phyloP scores from a whole-genome alignment of 1,140 invertebrate genomes.

The Odontomachus brunneus region DNA sequence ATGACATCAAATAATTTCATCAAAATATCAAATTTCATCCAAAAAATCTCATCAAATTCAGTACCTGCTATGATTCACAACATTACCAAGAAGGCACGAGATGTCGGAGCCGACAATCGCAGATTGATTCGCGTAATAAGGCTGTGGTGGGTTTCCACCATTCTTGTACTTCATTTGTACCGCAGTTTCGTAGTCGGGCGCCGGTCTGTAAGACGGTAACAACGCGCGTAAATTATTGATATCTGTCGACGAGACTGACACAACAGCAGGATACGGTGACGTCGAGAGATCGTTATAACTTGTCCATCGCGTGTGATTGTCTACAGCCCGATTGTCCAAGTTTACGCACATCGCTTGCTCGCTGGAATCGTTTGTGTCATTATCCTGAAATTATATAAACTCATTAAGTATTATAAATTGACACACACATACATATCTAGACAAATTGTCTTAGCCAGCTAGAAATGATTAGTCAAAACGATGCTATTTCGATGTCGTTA shows the following conservation, averaged over 20 bases:
- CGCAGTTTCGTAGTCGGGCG: constrained; percentile 97
- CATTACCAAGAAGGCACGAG: constrained; percentile 80
- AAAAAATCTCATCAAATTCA: constrained; percentile 64
- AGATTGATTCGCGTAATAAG: constrained; percentile 84
- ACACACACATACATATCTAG: too few species aligned
- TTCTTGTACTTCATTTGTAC: constrained; percentile 92
- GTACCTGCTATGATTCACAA: constrained; percentile 82
- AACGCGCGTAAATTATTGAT: constrained; percentile 88
- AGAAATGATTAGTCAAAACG: too few species aligned
- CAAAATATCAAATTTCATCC: too few species aligned
- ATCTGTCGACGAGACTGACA: constrained; percentile 83
- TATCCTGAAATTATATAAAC: constrained; percentile 72
- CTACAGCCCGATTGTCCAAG: constrained; percentile 78
- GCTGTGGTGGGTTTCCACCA: constrained; percentile 79
- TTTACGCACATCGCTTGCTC: constrained; percentile 82
- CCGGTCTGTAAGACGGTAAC: constrained; percentile 95
- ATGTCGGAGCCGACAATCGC: constrained; percentile 82
- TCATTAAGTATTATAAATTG: not conserved
- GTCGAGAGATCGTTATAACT: constrained; percentile 84
- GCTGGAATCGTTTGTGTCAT: constrained; percentile 80
- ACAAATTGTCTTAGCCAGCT: too few species aligned
- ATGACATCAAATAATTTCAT: not conserved
- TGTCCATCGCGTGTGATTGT: constrained; percentile 82
- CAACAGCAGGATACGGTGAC: constrained; percentile 82
- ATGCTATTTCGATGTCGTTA: too few species aligned